phyloP scores from a whole-genome alignment of 2,113 vertebrate genomes.

The Edolisoma coerulescens region DNA sequence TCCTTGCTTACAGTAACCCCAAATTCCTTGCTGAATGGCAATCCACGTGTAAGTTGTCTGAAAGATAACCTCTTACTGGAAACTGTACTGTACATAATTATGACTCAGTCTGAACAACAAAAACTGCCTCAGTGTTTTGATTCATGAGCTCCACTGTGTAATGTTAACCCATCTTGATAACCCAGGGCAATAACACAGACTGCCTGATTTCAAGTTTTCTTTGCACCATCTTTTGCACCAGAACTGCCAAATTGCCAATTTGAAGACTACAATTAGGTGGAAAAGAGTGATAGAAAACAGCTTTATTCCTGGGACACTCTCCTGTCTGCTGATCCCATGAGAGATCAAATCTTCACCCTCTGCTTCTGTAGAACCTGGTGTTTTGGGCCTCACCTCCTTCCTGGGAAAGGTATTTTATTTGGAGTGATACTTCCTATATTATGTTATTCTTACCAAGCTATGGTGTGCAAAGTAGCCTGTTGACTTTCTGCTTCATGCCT shows the following conservation, averaged over 20 bases:
- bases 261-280: neutral
- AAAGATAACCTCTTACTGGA: conserved; percentile 21
- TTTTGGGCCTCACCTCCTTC: neutral
- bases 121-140: neutral
- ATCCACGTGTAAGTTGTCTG: neutral
- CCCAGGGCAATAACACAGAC: neutral
- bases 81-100: neutral
- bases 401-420: neutral
- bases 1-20: neutral
- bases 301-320: neutral
- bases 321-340: neutral
- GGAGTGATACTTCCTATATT: neutral
- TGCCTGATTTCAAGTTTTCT: neutral
- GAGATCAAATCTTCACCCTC: neutral
- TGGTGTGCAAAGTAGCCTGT: neutral
- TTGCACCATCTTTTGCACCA: neutral
- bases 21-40: conserved; percentile 1
- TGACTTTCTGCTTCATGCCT: neutral
- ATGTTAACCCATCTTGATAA: neutral
- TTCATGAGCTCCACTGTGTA: neutral
- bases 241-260: neutral
- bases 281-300: neutral
- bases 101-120: conserved; percentile 17
- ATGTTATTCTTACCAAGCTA: neutral
- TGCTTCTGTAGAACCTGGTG: neutral